These are phyloP conservation scores for Drosophila buzzatii DNA, from an alignment of 2,888 invertebrate genomes.

Conservation along the genomic window DNA sequence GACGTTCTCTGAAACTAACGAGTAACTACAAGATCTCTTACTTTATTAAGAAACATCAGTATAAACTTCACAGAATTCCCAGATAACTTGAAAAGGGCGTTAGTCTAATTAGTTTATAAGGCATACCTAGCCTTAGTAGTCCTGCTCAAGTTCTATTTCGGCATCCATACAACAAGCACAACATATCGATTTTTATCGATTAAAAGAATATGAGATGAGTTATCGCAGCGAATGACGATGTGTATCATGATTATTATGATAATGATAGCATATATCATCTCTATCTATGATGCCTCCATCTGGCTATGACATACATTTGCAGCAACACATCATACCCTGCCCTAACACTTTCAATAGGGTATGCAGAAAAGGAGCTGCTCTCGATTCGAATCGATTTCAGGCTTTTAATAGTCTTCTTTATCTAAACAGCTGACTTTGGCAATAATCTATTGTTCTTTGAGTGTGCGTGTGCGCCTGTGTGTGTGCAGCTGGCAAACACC, in stretches of 20 bases:
- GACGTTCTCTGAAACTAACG: no score
- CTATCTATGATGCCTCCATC: background rate
- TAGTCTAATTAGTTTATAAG: no score
- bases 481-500: conserved; percentile 1
- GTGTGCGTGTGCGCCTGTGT: background rate
- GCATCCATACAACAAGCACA: background rate
- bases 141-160: background rate
- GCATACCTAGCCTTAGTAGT: background rate
- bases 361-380: background rate
- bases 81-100: no score
- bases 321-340: background rate
- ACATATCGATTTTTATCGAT: background rate
- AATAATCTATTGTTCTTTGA: conserved; percentile 5
- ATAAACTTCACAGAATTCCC: no score
- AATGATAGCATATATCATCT: background rate
- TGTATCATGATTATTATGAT: background rate
- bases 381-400: background rate
- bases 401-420: background rate
- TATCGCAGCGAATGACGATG: background rate
- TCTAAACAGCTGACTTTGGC: background rate
- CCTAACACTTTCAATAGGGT: background rate
- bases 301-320: background rate
- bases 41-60: no score
- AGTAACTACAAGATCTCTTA: no score
- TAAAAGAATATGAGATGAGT: no score